These are phyloP conservation scores for Enteromius trimaculatus DNA, from an alignment of 2,797 vertebrate genomes.

Conservation along the genomic window DNA sequence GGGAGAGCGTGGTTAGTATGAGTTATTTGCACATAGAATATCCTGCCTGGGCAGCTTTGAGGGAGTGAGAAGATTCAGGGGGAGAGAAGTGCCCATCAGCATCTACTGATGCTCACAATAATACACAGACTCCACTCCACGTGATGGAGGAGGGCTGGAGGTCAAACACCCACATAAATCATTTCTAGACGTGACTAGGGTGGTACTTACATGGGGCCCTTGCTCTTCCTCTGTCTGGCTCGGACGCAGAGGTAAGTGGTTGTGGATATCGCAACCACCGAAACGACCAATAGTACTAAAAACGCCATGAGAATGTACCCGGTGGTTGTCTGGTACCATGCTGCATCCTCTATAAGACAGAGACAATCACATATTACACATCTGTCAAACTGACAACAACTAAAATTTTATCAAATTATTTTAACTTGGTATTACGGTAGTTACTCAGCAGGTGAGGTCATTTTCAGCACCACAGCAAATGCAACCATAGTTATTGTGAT, in stretches of 20 bases:
- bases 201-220: conserved; percentile 81
- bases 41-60: conserved; percentile 32
- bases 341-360: conserved; percentile 70
- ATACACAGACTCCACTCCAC: not conserved
- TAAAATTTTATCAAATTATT: not conserved
- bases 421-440: not conserved
- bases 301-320: conserved; percentile 66
- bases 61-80: conserved; percentile 26
- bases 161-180: not conserved
- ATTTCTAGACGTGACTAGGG: not conserved
- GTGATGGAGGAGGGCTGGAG: conserved; percentile 38
- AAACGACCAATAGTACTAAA: conserved; percentile 58
- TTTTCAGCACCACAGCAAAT: not conserved
- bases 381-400: not conserved
- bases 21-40: conserved; percentile 66
- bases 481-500: not conserved
- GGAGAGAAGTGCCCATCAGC: conserved; percentile 12
- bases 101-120: conserved; percentile 27
- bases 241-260: conserved; percentile 69
- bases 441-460: not conserved
- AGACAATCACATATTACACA: conserved; percentile 19
- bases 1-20: not conserved
- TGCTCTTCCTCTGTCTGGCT: conserved; percentile 68
- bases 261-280: conserved; percentile 70
- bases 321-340: conserved; percentile 73